Evolutionary conservation across 64 coral and sea anemone genomes (phyloP).

Genomic region (Anthopleura sola): DNA sequence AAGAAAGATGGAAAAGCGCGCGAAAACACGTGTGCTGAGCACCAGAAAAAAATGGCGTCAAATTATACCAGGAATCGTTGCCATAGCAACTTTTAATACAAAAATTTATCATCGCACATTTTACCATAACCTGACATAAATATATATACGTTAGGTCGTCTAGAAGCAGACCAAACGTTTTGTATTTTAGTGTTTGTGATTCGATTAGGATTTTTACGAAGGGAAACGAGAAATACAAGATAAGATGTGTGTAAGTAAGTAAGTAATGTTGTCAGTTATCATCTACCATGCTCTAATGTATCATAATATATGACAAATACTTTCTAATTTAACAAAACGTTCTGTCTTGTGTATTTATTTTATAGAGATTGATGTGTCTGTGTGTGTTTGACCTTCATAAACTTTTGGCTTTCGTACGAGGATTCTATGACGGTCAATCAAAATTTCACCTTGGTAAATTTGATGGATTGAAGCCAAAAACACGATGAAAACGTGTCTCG

Average conservation of each 20-base stretch:
- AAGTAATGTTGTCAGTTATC: too few relatives aligned
- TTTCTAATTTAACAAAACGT: not conserved
- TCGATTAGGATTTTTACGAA: not conserved
- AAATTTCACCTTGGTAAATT: too few relatives aligned
- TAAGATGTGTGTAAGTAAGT: not conserved
- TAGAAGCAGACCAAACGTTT: not conserved
- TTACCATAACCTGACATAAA: not conserved
- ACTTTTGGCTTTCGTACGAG: too few relatives aligned
- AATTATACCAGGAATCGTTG: not conserved
- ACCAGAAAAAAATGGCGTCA: not conserved
- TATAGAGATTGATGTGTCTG: too few relatives aligned
- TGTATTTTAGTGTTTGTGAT: not conserved
- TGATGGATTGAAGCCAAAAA: too few relatives aligned
- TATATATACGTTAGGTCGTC: not conserved
- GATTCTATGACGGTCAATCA: too few relatives aligned
- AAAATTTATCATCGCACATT: not conserved
- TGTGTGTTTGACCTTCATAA: too few relatives aligned
- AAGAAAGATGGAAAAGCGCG: not conserved
- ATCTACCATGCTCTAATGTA: too few relatives aligned
- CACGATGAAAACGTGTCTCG: too few relatives aligned
- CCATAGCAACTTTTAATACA: not conserved
- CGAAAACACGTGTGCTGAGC: not conserved
- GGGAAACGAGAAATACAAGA: not conserved
- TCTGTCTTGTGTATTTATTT: not conserved
- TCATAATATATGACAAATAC: slow-evolving; percentile 5